phyloP scores from a whole-genome alignment of 2,113 vertebrate species.

The Piprites chloris region DNA sequence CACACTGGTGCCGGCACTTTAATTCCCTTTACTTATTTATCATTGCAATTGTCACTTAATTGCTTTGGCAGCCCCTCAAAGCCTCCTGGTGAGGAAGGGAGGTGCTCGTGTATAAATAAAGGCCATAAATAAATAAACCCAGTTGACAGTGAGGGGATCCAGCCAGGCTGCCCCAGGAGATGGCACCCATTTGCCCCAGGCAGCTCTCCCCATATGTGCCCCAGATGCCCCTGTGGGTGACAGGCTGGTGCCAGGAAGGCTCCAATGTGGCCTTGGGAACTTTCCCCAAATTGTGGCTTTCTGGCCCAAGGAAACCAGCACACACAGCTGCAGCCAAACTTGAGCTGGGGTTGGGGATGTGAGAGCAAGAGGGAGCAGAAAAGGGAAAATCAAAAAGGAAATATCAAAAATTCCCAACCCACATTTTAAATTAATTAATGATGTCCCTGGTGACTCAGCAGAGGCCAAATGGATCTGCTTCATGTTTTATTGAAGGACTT shows the following conservation, averaged over 20 bases:
- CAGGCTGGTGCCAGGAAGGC: neutral
- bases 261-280: neutral
- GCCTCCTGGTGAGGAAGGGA: neutral
- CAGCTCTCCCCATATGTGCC: neutral
- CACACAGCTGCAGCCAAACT: neutral
- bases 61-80: conserved; percentile 10
- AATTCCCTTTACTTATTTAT: conserved; percentile 46
- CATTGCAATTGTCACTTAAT: conserved; percentile 39
- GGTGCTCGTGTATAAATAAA: neutral
- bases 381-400: neutral
- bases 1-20: neutral
- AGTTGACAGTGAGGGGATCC: neutral
- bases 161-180: neutral
- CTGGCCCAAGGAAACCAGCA: neutral
- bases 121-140: neutral
- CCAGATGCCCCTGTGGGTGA: accelerated
- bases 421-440: conserved; percentile 22
- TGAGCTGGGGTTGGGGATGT: neutral
- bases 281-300: neutral
- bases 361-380: neutral
- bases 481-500: conserved; percentile 26
- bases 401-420: neutral
- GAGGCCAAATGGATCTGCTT: conserved; percentile 21
- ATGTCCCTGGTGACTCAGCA: conserved; percentile 33
- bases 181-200: neutral